These are phyloP conservation scores for Thinocorus orbignyianus DNA, from an alignment of 2,113 vertebrate genomes.

Conservation along the genomic window DNA sequence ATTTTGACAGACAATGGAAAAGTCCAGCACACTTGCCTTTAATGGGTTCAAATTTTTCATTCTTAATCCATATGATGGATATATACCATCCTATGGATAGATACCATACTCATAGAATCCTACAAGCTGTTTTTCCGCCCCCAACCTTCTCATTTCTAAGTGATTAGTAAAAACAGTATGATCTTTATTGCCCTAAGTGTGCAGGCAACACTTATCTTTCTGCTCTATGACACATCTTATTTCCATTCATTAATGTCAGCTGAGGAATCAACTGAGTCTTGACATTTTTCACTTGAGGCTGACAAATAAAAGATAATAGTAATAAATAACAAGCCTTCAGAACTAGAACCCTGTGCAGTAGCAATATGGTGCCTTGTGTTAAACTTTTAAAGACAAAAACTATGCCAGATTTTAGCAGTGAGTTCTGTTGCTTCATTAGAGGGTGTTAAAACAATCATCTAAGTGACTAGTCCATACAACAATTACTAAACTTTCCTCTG, in stretches of 20 bases:
- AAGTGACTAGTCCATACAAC: background rate
- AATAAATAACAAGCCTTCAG: background rate
- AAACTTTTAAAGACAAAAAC: background rate
- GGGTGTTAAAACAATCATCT: background rate
- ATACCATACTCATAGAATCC: background rate
- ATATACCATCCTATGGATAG: background rate
- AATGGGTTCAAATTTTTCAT: background rate
- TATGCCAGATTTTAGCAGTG: background rate
- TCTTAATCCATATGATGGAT: background rate
- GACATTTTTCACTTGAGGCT: background rate
- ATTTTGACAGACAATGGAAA: background rate
- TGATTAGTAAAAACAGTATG: background rate
- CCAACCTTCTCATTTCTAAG: background rate
- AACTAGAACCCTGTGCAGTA: background rate
- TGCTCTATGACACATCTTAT: background rate
- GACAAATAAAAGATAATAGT: background rate
- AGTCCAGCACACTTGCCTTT: background rate
- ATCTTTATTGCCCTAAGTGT: background rate
- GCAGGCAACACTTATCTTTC: background rate
- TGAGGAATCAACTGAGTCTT: background rate
- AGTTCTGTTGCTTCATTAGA: background rate
- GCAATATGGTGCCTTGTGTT: background rate
- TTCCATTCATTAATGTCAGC: background rate
- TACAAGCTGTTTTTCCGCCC: rapidly evolving
- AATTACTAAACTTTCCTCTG: background rate